Conservation (phyloP, 2,113 vertebrate species). For the Mormoops blainvillei region DNA sequence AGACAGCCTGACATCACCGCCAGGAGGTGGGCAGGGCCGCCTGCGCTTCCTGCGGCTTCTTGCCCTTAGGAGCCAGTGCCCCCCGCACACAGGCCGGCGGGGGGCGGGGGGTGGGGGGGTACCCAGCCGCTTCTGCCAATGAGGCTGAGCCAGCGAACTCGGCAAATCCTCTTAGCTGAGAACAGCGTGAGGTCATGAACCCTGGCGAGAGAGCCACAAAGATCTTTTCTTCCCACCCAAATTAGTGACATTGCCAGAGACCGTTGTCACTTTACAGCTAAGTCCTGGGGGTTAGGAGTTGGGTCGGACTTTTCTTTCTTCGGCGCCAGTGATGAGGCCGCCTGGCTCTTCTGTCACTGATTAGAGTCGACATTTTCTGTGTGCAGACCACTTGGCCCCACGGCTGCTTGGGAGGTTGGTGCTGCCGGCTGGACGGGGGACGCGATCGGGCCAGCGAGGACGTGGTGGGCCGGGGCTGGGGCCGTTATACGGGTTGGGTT, state of each 20-base stretch:
- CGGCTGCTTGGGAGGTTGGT: background rate
- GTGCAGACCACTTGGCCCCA: background rate
- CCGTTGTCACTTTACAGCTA: slow-evolving; percentile 52
- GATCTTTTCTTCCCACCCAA: slow-evolving; percentile 50
- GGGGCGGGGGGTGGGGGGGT: background rate
- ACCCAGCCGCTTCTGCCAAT: background rate
- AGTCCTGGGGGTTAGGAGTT: slow-evolving; percentile 51
- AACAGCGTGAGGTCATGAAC: slow-evolving; percentile 43
- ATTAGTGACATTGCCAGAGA: slow-evolving; percentile 64
- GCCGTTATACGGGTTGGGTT: fast-evolving
- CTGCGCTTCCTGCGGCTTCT: slow-evolving; percentile 36
- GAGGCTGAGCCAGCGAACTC: background rate
- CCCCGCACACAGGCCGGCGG: slow-evolving; percentile 18
- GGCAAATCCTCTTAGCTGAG: slow-evolving; percentile 12
- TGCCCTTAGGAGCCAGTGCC: background rate
- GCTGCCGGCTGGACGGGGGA: fast-evolving
- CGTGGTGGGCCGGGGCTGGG: background rate
- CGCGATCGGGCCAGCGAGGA: fast-evolving
- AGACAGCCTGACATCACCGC: background rate
- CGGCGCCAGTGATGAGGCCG: background rate
- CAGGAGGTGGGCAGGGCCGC: fast-evolving
- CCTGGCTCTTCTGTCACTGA: background rate
- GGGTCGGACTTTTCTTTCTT: slow-evolving; percentile 10
- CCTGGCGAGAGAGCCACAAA: slow-evolving; percentile 40
- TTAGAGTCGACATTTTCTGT: background rate